A percentile compares a stretch with the other conserved stretches of the same genome.
These are phyloP conservation scores for Caenorhabditis panamensis DNA, from an alignment of 2,888 invertebrate genomes.

Conservation along the genomic window DNA sequence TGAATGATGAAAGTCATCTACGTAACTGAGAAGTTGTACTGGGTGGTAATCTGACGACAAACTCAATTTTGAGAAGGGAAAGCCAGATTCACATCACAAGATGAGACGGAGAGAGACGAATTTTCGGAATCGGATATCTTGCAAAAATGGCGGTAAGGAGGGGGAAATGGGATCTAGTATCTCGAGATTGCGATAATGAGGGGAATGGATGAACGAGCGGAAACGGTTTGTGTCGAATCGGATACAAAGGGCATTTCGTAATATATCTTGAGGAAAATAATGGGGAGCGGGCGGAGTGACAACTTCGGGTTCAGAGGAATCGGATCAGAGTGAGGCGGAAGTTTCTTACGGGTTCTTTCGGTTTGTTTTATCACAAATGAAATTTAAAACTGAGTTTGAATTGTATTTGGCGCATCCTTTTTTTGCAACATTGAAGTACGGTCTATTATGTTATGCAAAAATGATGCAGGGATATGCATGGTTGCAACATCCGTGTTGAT, in stretches of 20 bases:
- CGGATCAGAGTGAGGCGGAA: no score
- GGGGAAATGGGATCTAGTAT: constrained; percentile 33
- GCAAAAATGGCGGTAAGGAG: constrained; percentile 11
- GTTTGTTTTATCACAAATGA: no score
- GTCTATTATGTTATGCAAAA: not conserved
- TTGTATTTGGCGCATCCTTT: no score
- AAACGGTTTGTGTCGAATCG: constrained; percentile 52
- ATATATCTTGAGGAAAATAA: constrained; percentile 41
- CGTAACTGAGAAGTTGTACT: not conserved
- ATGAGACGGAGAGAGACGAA: constrained; percentile 3
- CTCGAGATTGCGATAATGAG: constrained; percentile 34
- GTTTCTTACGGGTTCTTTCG: no score
- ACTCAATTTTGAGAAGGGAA: constrained; percentile 18
- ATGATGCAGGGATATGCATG: constrained; percentile 10
- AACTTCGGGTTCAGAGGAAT: not conserved
- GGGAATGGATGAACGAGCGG: constrained; percentile 37
- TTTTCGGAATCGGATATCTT: constrained; percentile 21
- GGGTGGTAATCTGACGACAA: constrained; percentile 10
- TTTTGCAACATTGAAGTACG: not conserved
- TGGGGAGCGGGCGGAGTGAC: constrained; percentile 13
- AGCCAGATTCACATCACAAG: not conserved
- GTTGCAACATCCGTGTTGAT: not conserved
- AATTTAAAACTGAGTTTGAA: no score
- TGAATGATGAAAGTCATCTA: not conserved
- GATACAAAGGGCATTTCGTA: constrained; percentile 49